These are phyloP conservation scores for Chloroclystis v-ata DNA, from an alignment of 2,888 invertebrate genomes.

Conservation along the genomic window DNA sequence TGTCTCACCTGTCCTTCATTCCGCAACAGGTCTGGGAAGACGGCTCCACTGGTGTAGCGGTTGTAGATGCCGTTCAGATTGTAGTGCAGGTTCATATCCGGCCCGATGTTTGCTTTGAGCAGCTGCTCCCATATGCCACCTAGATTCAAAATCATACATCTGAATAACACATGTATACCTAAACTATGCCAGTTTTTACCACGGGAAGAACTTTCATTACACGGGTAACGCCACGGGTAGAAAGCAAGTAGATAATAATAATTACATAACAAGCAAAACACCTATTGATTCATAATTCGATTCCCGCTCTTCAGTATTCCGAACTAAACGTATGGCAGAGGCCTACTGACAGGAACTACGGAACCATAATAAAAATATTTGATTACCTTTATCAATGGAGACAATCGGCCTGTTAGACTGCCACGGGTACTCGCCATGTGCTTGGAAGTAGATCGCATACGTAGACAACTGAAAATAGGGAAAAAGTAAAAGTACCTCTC, in stretches of 20 bases:
- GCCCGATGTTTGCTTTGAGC: constrained; percentile 71
- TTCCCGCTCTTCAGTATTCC: no score
- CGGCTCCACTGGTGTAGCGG: constrained; percentile 52
- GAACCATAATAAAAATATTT: no score
- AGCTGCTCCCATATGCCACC: constrained; percentile 73
- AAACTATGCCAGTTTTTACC: no score
- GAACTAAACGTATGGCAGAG: no score
- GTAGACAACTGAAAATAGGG: constrained; percentile 56
- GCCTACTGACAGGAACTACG: no score
- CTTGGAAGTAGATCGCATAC: constrained; percentile 71
- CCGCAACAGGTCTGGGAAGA: constrained; percentile 59
- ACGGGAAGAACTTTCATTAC: no score
- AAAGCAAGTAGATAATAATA: no score
- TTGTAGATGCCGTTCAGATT: constrained; percentile 71
- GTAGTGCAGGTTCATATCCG: constrained; percentile 73
- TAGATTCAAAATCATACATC: no score
- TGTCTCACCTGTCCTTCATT: constrained; percentile 69
- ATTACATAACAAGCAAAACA: no score
- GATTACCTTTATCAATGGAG: constrained; percentile 64
- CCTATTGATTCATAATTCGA: no score
- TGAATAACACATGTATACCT: no score
- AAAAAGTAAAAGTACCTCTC: background rate
- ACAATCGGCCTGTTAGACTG: constrained; percentile 63
- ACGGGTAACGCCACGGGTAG: no score
- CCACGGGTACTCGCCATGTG: constrained; percentile 72